phyloP scores from a whole-genome alignment of 2,888 invertebrate genomes.

The Pherbina coryleti region DNA sequence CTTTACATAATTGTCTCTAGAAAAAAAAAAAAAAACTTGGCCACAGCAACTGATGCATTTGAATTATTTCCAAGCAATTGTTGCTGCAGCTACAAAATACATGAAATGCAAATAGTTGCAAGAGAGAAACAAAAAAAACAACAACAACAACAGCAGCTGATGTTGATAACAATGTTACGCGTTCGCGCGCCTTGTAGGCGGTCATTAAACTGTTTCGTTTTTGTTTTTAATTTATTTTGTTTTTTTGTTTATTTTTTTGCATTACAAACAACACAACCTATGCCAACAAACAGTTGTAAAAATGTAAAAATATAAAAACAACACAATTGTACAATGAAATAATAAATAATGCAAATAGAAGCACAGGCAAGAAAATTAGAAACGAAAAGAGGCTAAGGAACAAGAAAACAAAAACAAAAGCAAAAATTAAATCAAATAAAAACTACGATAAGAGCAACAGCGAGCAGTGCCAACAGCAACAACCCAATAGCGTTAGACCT shows the following conservation, averaged over 20 bases:
- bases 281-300: background rate
- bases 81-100: background rate
- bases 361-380: background rate
- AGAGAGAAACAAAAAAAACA: too few species aligned
- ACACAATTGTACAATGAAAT: slow-evolving; percentile 15
- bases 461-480: background rate
- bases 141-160: background rate
- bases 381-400: background rate
- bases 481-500: slow-evolving; percentile 40
- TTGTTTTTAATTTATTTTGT: slow-evolving; percentile 10
- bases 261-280: slow-evolving; percentile 34
- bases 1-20: too few species aligned
- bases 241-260: slow-evolving; percentile 37
- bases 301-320: slow-evolving; percentile 28
- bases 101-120: slow-evolving; percentile 10
- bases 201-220: slow-evolving; percentile 53
- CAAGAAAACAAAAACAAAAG: background rate
- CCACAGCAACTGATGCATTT: too few species aligned
- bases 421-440: background rate
- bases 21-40: too few species aligned
- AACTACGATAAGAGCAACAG: slow-evolving; percentile 26
- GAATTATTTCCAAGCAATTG: too few species aligned
- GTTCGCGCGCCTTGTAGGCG: slow-evolving; percentile 47
- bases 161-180: slow-evolving; percentile 13
- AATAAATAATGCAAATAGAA: slow-evolving; percentile 10